Conservation (phyloP, 2,113 vertebrate genomes). For the Pachypanchax playfairii region DNA sequence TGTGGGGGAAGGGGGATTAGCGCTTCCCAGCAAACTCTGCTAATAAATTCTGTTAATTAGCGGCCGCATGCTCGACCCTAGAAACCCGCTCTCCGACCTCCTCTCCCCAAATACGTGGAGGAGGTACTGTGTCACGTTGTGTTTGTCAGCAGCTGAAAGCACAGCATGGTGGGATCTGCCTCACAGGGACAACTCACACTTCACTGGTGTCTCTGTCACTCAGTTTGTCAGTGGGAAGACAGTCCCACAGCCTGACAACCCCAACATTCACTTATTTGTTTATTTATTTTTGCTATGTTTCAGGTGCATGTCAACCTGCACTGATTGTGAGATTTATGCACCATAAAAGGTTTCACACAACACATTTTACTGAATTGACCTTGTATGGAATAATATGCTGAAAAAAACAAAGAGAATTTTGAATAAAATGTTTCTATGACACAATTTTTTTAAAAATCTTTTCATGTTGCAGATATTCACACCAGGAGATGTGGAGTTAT, state of each 20-base stretch:
- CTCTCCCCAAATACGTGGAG: constrained; percentile 19
- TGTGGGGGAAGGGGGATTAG: constrained; percentile 18
- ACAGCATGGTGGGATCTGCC: constrained; percentile 56
- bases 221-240: constrained; percentile 64
- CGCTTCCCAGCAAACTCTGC: constrained; percentile 54
- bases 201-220: constrained; percentile 62
- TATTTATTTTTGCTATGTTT: no score
- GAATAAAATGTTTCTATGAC: constrained; percentile 11
- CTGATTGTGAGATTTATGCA: constrained; percentile 23
- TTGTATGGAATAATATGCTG: no score
- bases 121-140: constrained; percentile 71
- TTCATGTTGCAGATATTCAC: no score
- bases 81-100: constrained; percentile 32
- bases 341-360: background rate
- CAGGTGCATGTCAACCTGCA: no score
- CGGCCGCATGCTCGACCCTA: constrained; percentile 50
- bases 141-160: constrained; percentile 75
- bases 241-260: constrained; percentile 36
- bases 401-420: no score
- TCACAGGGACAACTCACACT: constrained; percentile 68
- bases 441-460: no score
- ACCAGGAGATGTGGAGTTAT: constrained; percentile 48
- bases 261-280: background rate
- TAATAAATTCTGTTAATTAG: constrained; percentile 83
- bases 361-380: no score